Conservation (phyloP, 2,113 vertebrate genomes). For the Oceanodroma tethys region DNA sequence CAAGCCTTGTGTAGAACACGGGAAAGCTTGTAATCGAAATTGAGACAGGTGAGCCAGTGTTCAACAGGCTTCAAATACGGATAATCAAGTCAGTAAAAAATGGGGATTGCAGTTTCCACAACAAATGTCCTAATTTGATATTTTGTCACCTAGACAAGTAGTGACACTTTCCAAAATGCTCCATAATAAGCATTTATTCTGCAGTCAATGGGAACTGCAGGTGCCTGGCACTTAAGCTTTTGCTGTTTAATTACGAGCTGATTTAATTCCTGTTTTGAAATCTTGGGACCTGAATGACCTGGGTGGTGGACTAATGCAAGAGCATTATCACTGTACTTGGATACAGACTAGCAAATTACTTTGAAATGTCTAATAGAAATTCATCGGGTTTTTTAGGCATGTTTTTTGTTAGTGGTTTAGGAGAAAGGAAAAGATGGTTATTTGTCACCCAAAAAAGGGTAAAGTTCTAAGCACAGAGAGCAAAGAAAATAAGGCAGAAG, state of each 20-base stretch:
- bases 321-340: background rate
- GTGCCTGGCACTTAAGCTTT: background rate
- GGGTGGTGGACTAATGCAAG: background rate
- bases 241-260: background rate
- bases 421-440: background rate
- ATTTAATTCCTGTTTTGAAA: background rate
- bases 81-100: background rate
- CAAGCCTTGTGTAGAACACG: background rate
- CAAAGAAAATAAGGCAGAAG: background rate
- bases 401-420: background rate
- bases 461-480: background rate
- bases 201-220: background rate
- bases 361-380: background rate
- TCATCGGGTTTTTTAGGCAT: background rate
- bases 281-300: background rate
- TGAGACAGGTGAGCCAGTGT: background rate
- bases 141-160: background rate
- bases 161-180: background rate
- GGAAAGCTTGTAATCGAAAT: background rate
- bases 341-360: background rate
- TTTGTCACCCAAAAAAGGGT: background rate
- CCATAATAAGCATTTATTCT: background rate
- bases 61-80: background rate
- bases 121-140: background rate
- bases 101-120: background rate